Base-by-base conservation (phyloP, 2,888 invertebrate species). In the Encarsia formosa region DNA sequence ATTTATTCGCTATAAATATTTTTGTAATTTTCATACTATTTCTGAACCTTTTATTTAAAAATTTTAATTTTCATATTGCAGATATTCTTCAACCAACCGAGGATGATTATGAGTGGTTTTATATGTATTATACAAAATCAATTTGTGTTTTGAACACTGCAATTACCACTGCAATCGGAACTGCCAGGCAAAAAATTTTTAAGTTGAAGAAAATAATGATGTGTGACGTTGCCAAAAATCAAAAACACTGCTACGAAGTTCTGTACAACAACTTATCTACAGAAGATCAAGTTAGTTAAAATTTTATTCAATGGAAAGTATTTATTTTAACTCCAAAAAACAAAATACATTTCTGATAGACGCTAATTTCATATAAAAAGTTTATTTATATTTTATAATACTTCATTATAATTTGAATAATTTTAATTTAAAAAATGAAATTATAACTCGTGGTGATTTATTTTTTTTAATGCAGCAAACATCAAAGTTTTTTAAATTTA, bases 131-230 rank as follows among this genome's bases (percentile, higher is more conserved):
- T 18, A 41, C 51, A 6, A 68, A 68, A 54, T 38, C 61, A 1
- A 8, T 18, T 1, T 24, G 45, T 15, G 59, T 69, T 13, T 47
- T 61, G 15, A 74, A 71, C 56, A 74, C 75, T 5, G 62, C 74
- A 4, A 61, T 74, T 20, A 62, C 66, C 2, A 76, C 77, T 39
- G 65, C 76, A 57, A 59, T 76, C 5, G 71, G 71, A 4, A 76
- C 77, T 35, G 70, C 70, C 23, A 64, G 78, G 57, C 75, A 76
- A 1, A 79, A 78, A 65, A 72, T 79, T 45, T 77, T 77, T 56
- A 70, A 73, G 11, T 66, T 79, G 41, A 52, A 73, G 11, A 70
- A 75, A 58, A 63, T 76, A 6, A 59, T 78, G 5, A 61, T 64
- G 13, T 60, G 66, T 26, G 69, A 75, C 48, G 46, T 56, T n/a